Evolutionary conservation across 1,140 invertebrate genomes (phyloP).

Genomic region (Panagrolaimus sp.): DNA sequence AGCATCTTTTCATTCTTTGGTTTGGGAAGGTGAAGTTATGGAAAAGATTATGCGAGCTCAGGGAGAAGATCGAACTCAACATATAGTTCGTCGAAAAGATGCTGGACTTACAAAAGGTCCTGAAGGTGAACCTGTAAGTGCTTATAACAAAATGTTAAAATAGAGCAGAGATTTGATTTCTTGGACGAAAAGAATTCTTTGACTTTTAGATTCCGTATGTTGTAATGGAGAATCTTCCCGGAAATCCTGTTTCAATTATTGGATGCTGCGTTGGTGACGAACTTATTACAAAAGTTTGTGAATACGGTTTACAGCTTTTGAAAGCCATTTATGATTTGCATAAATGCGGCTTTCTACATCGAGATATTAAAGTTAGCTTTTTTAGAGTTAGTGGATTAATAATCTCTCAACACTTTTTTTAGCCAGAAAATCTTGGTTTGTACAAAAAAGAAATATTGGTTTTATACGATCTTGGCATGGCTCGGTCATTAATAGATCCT

Average conservation of each 20-base stretch:
- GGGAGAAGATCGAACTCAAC: conserved; percentile 6
- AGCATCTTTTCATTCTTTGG: neutral
- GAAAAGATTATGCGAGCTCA: neutral
- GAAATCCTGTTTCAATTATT: conserved; percentile 7
- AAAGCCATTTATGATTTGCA: neutral
- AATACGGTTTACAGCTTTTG: neutral
- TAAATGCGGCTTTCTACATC: no score
- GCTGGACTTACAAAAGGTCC: conserved; percentile 4
- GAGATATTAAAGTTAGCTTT: no score
- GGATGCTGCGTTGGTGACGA: conserved; percentile 11
- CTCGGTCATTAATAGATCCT: neutral
- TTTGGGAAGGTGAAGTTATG: conserved; percentile 11
- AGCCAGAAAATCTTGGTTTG: conserved; percentile 12
- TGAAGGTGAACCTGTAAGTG: conserved; percentile 9
- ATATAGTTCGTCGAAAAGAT: neutral
- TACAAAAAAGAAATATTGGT: conserved; percentile 11
- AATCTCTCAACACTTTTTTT: neutral
- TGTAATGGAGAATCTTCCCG: conserved; percentile 13
- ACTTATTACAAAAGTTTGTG: conserved; percentile 5
- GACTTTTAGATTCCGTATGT: neutral
- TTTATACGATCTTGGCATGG: conserved; percentile 5
- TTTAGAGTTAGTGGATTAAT: no score
- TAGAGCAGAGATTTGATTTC: no score
- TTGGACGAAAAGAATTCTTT: neutral
- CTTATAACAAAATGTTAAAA: no score